phyloP scores from a whole-genome alignment of 2,113 vertebrate genomes.

The Peromyscus leucopus region DNA sequence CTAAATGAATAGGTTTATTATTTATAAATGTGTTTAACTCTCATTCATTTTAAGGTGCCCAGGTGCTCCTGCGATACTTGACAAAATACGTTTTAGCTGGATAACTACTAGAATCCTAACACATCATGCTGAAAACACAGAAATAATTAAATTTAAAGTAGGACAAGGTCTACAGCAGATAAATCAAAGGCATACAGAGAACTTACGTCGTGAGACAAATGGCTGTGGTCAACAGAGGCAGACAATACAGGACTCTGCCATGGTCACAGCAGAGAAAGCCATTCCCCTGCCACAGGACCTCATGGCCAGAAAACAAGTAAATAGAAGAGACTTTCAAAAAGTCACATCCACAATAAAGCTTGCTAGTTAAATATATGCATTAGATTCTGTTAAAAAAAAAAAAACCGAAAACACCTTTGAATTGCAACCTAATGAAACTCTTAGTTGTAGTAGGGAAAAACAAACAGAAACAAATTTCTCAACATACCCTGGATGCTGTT shows the following conservation, averaged over 20 bases:
- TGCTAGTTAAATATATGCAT: background rate
- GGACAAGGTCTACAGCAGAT: slow-evolving; percentile 49
- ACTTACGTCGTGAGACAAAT: slow-evolving; percentile 71
- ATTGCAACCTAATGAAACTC: background rate
- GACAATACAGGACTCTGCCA: slow-evolving; percentile 34
- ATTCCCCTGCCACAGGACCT: background rate
- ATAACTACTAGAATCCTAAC: slow-evolving; percentile 61
- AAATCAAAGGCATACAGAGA: slow-evolving; percentile 65
- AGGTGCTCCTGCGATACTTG: background rate
- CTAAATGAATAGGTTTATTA: slow-evolving; percentile 56
- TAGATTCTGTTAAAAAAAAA: background rate
- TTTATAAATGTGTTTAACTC: slow-evolving; percentile 56
- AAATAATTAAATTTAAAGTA: slow-evolving; percentile 75
- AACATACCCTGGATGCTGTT: background rate
- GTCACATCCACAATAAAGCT: background rate
- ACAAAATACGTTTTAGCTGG: slow-evolving; percentile 57
- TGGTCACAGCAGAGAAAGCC: background rate
- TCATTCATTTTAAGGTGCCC: slow-evolving; percentile 21
- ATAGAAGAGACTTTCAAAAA: background rate
- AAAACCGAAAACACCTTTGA: background rate
- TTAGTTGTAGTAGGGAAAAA: background rate
- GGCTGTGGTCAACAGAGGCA: slow-evolving; percentile 62
- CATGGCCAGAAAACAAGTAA: background rate
- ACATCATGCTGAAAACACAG: slow-evolving; percentile 50
- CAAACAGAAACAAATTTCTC: background rate